Conservation (phyloP, 2,888 invertebrate species). For the Leptothorax acervorum region DNA sequence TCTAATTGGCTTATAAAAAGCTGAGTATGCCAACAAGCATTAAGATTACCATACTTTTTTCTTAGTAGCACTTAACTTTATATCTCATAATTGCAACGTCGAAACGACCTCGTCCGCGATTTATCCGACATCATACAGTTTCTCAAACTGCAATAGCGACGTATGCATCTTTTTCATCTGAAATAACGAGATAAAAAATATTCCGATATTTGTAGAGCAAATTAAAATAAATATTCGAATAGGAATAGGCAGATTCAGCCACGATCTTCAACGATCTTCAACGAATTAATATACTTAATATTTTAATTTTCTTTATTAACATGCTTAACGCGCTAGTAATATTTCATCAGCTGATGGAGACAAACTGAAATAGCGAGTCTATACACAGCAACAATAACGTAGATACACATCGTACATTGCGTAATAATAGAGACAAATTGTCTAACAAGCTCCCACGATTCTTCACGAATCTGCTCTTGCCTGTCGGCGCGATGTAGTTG, state of each 20-base stretch:
- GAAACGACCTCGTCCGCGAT: constrained; percentile 10
- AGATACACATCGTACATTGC: not conserved
- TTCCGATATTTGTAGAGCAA: no score
- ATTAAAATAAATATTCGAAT: not conserved
- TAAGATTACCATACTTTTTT: constrained; percentile 31
- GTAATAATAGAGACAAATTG: constrained; percentile 18
- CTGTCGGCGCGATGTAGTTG: constrained; percentile 41
- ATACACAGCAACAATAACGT: not conserved
- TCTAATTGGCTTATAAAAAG: constrained; percentile 7
- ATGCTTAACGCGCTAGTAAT: not conserved
- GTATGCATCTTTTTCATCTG: not conserved
- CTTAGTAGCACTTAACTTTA: not conserved
- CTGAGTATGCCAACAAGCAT: not conserved
- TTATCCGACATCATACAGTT: not conserved
- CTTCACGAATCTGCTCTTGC: constrained; percentile 25
- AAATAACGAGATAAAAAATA: not conserved
- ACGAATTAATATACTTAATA: not conserved
- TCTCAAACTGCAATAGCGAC: not conserved
- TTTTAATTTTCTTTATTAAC: not conserved
- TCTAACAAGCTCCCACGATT: not conserved
- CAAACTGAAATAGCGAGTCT: not conserved
- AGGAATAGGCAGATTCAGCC: not conserved
- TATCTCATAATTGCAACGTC: constrained; percentile 6
- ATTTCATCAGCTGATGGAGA: not conserved
- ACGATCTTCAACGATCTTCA: not conserved